Evolutionary conservation across 2,888 invertebrate species (phyloP).

Genomic region (Glyphotaelius pellucidus): DNA sequence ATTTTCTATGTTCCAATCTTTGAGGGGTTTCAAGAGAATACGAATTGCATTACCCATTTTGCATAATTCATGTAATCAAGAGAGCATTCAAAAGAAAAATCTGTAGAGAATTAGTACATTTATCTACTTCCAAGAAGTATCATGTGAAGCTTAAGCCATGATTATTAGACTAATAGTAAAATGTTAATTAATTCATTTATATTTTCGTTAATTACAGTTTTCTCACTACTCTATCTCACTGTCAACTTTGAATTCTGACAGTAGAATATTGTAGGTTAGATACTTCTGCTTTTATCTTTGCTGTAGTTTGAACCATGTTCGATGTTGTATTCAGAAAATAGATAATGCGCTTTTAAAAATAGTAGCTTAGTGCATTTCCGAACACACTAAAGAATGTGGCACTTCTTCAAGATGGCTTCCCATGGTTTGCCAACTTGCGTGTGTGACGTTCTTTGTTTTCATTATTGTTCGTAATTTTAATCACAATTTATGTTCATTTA

Average conservation of each 20-base stretch:
- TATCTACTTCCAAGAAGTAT: too few species aligned
- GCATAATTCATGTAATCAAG: conserved; percentile 18
- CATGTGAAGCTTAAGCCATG: neutral
- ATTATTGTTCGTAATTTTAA: conserved; percentile 62
- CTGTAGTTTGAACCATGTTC: conserved; percentile 25
- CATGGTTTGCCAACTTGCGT: conserved; percentile 80
- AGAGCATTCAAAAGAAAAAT: neutral
- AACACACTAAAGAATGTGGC: conserved; percentile 82
- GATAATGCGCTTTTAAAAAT: conserved; percentile 54
- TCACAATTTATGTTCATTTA: conserved; percentile 41
- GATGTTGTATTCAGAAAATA: conserved; percentile 7
- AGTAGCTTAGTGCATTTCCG: conserved; percentile 68
- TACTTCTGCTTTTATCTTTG: neutral
- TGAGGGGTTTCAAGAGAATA: conserved; percentile 52
- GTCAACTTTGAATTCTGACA: neutral
- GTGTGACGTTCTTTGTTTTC: conserved; percentile 72
- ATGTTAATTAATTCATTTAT: neutral
- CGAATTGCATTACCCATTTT: conserved; percentile 45
- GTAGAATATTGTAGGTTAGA: neutral
- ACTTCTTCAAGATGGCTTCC: conserved; percentile 87
- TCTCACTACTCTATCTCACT: neutral
- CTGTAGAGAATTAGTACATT: neutral
- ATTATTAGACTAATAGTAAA: neutral
- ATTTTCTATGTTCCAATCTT: conserved; percentile 76
- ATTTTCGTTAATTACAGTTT: neutral